These are phyloP conservation scores for Automeris io DNA, from an alignment of 2,888 invertebrate genomes.

Conservation along the genomic window DNA sequence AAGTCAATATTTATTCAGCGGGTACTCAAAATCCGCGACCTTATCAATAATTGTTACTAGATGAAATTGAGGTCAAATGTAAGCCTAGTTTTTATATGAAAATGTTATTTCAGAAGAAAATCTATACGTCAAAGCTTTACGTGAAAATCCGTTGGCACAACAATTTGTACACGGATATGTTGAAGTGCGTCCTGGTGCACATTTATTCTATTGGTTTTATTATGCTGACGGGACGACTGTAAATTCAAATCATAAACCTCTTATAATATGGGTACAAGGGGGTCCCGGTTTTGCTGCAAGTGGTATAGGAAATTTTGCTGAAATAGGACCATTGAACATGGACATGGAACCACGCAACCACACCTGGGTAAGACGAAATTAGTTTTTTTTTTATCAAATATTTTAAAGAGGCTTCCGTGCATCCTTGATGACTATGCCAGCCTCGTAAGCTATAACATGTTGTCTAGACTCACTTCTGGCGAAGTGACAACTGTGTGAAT, in stretches of 20 bases:
- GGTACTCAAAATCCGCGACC: no score
- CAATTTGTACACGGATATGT: conserved; percentile 80
- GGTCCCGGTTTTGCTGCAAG: conserved; percentile 90
- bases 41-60: neutral
- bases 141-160: conserved; percentile 32
- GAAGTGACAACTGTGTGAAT: no score
- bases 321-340: conserved; percentile 85
- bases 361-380: conserved; percentile 84
- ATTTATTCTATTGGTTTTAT: conserved; percentile 94
- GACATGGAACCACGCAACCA: conserved; percentile 80
- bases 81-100: neutral
- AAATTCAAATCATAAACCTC: conserved; percentile 77
- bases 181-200: conserved; percentile 83
- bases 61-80: no score
- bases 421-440: no score
- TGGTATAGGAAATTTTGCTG: conserved; percentile 91
- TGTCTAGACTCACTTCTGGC: no score
- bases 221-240: conserved; percentile 80
- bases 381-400: no score
- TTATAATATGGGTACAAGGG: conserved; percentile 93
- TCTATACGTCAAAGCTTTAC: conserved; percentile 42
- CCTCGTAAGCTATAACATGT: no score
- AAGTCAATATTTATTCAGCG: no score
- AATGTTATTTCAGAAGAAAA: conserved; percentile 20
- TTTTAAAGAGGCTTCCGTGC: no score